Base-by-base conservation (phyloP, 2,797 vertebrate genomes). In the Capromys pilorides region DNA sequence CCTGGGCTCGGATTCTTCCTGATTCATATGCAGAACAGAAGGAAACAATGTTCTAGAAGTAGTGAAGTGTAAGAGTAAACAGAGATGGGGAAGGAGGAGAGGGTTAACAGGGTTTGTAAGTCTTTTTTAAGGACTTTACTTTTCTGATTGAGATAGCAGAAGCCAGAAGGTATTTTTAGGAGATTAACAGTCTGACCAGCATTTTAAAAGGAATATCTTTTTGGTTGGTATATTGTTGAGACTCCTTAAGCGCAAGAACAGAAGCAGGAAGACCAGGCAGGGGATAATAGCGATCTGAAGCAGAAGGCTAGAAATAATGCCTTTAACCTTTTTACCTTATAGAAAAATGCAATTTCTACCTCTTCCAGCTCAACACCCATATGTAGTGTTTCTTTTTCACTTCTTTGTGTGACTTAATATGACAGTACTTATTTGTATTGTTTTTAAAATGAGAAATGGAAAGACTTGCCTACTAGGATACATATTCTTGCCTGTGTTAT, bases 191-290 rank as follows among this genome's bases (percentile, higher is more conserved):
- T 80, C 84, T 75, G 41, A 24, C n/a, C 73, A 93, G 54, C 67
- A 33, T 89, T 93, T 93, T 92, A 41, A 31, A 67, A 57, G 85
- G 69, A 64, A 10, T 80, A 31, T 91, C 80, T 81, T 71, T 59
- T n/a, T 66, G 33, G 62, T 49, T 75, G 16, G 36, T 6, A 1
- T 77, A 59, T 80, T 22, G 39, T 86, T 93, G 71, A 39, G 54
- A 64, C 62, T 90, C 4, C 11, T 21, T 6, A 66, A 59, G 39
- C 67, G 18, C 49, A 73, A 80, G 64, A 85, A 14, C 93, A 80
- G 59, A 86, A 82, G 33, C 61, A 51, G 10, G 51, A 49, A 83
- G 26, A 33, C 41, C 45, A 71, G 54, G 59, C 39, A 62, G n/a
- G n/a, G 21, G 41, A 77, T 13, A 71, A 0, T 49, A 1, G 13